phyloP scores from a whole-genome alignment of 1,140 invertebrate species.

The Patella vulgata region DNA sequence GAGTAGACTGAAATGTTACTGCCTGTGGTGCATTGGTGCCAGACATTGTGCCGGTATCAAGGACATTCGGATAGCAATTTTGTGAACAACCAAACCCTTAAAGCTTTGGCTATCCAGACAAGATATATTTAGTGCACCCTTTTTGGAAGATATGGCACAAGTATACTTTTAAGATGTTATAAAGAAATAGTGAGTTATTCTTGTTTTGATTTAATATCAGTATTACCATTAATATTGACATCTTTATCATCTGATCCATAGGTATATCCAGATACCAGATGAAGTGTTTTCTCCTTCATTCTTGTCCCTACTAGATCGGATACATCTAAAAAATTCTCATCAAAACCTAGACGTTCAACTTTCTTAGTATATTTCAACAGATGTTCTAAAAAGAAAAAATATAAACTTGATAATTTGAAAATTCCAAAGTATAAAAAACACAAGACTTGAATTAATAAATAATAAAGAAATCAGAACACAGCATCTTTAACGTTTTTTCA shows the following conservation, averaged over 20 bases:
- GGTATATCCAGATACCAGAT: slow-evolving; percentile 20
- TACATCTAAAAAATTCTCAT: slow-evolving; percentile 57
- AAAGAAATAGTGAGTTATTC: not conserved
- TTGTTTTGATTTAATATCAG: too few relatives aligned
- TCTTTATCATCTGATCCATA: not conserved
- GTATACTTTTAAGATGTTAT: not conserved
- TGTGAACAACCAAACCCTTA: too few relatives aligned
- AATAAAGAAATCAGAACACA: not conserved
- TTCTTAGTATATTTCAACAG: slow-evolving; percentile 47
- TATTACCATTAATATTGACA: too few relatives aligned
- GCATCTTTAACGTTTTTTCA: not conserved
- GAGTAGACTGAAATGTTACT: too few relatives aligned
- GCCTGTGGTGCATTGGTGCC: too few relatives aligned
- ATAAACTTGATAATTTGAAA: too few relatives aligned
- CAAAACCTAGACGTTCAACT: slow-evolving; percentile 56
- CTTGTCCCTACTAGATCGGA: slow-evolving; percentile 44
- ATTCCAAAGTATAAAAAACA: not conserved
- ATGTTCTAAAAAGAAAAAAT: slow-evolving; percentile 43
- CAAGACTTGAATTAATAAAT: not conserved
- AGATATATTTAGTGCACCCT: not conserved
- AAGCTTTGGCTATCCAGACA: too few relatives aligned
- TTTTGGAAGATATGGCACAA: not conserved
- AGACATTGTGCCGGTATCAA: too few relatives aligned
- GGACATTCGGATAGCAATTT: too few relatives aligned
- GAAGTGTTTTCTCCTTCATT: slow-evolving; percentile 7